These are phyloP conservation scores for Chaetogeoica ovagalla DNA, from an alignment of 2,888 invertebrate species.

Conservation along the genomic window DNA sequence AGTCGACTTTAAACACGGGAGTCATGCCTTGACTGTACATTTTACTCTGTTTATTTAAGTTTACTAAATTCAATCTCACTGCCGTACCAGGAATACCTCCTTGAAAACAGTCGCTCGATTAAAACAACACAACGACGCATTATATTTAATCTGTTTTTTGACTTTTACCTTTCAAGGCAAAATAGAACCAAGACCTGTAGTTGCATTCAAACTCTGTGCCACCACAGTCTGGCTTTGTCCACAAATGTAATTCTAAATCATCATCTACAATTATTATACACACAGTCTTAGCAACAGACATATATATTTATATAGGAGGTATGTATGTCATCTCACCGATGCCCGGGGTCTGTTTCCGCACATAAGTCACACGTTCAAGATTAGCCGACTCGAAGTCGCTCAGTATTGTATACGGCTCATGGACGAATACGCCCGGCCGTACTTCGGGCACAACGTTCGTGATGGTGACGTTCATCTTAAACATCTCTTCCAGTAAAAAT, in stretches of 20 bases:
- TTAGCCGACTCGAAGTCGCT: conserved; percentile 45
- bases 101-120: conserved; percentile 55
- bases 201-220: conserved; percentile 87
- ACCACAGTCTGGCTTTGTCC: conserved; percentile 87
- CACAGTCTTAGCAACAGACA: too few relatives aligned
- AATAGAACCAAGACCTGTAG: conserved; percentile 91
- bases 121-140: neutral
- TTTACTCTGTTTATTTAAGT: conserved; percentile 86
- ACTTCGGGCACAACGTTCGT: conserved; percentile 26
- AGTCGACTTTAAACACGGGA: conserved; percentile 70
- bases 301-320: neutral
- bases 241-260: conserved; percentile 83
- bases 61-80: conserved; percentile 81
- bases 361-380: conserved; percentile 29
- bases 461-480: conserved; percentile 22
- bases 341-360: conserved; percentile 35
- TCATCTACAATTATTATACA: conserved; percentile 36
- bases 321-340: conserved; percentile 32
- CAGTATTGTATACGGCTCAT: conserved; percentile 22
- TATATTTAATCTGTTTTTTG: neutral
- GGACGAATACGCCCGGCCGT: conserved; percentile 30
- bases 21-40: conserved; percentile 91
- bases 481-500: neutral
- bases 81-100: conserved; percentile 63
- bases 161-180: conserved; percentile 69